Percentiles rank a stretch among this genome's conserved stretches.
These are phyloP conservation scores for Steinernema carpocapsae DNA, from an alignment of 2,888 invertebrate species.

Conservation along the genomic window DNA sequence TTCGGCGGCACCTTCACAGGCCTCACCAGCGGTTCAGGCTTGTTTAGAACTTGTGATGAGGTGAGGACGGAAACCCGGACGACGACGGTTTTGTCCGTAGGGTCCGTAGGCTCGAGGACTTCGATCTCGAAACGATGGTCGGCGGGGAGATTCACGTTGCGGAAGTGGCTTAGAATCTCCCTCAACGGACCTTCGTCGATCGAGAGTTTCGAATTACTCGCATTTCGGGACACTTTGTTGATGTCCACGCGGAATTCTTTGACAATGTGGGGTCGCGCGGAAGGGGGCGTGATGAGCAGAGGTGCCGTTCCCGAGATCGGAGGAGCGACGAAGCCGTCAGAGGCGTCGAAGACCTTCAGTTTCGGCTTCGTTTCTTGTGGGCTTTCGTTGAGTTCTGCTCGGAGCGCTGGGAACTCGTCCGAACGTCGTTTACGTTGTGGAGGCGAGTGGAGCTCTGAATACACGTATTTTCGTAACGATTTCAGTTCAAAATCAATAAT, in stretches of 20 bases:
- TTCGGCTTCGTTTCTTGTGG: background rate
- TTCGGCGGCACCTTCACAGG: constrained; percentile 1
- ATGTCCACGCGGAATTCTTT: constrained; percentile 30
- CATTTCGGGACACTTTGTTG: constrained; percentile 4
- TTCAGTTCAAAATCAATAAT: background rate
- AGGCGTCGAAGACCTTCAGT: background rate
- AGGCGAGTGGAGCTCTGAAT: constrained; percentile 1
- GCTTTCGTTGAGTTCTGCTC: constrained; percentile 20
- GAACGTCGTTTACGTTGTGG: background rate
- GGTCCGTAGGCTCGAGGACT: constrained; percentile 17
- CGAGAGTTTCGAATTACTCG: background rate
- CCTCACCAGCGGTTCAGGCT: background rate
- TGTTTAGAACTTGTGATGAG: background rate
- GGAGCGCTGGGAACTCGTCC: constrained; percentile 15
- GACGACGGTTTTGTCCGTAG: background rate
- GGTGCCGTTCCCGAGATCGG: background rate
- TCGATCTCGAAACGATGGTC: constrained; percentile 1
- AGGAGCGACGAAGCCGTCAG: background rate
- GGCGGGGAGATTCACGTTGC: background rate
- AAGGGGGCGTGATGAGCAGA: background rate
- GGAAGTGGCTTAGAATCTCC: constrained; percentile 12
- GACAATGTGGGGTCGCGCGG: background rate
- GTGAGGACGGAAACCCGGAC: background rate
- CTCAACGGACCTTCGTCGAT: background rate
- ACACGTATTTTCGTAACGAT: background rate